Evolutionary conservation across 2,888 invertebrate species (phyloP).

Genomic region (Eupithecia tripunctaria): DNA sequence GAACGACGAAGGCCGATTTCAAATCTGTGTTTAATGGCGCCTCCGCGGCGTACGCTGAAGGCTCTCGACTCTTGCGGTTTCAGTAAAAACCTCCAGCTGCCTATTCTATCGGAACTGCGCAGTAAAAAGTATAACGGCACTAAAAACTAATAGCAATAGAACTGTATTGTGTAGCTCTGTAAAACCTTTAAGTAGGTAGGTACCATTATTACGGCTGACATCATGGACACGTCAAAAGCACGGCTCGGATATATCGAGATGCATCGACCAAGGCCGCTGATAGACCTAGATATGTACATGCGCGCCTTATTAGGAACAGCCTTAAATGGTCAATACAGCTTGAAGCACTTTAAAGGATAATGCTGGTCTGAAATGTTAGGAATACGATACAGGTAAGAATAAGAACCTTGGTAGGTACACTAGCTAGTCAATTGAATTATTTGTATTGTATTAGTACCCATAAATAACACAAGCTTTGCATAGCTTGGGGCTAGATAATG

Average conservation of each 20-base stretch:
- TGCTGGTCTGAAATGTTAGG: neutral
- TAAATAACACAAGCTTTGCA: too few relatives aligned
- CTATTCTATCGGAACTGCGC: constrained; percentile 29
- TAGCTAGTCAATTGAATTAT: too few relatives aligned
- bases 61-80: constrained; percentile 48
- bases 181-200: neutral
- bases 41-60: constrained; percentile 33
- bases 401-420: too few relatives aligned
- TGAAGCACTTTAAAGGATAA: neutral
- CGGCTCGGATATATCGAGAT: neutral
- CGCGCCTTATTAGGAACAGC: constrained; percentile 11
- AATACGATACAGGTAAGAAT: neutral
- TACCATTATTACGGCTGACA: constrained; percentile 20
- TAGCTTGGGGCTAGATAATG: too few relatives aligned
- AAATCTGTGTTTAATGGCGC: constrained; percentile 47
- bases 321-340: constrained; percentile 19
- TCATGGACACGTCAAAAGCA: constrained; percentile 13
- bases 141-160: constrained; percentile 46
- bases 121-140: constrained; percentile 38
- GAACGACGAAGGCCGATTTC: constrained; percentile 59
- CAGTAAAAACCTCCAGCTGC: constrained; percentile 46
- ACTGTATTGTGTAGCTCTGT: constrained; percentile 17
- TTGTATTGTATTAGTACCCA: too few relatives aligned
- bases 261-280: neutral
- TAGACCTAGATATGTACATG: neutral